These are phyloP conservation scores for Macrochelys suwanniensis DNA, from an alignment of 2,797 vertebrate genomes.

Conservation along the genomic window DNA sequence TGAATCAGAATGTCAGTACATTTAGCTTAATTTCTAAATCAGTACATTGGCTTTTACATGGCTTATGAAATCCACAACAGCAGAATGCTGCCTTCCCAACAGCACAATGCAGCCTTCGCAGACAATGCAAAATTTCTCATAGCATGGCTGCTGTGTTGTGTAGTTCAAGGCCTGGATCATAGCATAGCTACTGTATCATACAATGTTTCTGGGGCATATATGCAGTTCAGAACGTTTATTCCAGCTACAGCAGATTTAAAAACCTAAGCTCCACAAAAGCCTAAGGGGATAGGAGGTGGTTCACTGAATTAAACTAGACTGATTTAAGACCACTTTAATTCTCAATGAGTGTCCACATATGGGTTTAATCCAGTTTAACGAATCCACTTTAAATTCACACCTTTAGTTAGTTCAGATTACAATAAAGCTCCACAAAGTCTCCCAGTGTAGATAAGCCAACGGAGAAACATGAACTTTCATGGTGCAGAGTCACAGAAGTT, in stretches of 20 bases:
- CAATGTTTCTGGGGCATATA: background rate
- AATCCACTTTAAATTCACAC: background rate
- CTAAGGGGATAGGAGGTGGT: background rate
- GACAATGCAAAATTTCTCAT: constrained; percentile 11
- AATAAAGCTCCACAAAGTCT: background rate
- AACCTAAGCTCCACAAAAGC: background rate
- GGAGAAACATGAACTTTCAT: background rate
- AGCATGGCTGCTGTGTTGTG: background rate
- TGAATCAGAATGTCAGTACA: background rate
- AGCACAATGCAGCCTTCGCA: background rate
- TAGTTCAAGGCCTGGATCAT: background rate
- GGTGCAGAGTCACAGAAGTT: background rate
- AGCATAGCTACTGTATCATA: background rate
- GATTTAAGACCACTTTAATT: background rate
- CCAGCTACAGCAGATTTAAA: background rate
- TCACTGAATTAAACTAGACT: background rate
- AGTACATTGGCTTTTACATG: constrained; percentile 7
- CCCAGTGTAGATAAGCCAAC: background rate
- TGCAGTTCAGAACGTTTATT: background rate
- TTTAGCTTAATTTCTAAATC: constrained; percentile 37
- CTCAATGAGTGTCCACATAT: background rate
- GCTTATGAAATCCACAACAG: constrained; percentile 16
- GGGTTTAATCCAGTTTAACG: background rate
- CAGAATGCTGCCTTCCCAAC: constrained; percentile 28
- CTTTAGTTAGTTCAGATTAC: background rate